phyloP scores from a whole-genome alignment of 64 coral and sea anemone genomes.

The Porites australiensis region DNA sequence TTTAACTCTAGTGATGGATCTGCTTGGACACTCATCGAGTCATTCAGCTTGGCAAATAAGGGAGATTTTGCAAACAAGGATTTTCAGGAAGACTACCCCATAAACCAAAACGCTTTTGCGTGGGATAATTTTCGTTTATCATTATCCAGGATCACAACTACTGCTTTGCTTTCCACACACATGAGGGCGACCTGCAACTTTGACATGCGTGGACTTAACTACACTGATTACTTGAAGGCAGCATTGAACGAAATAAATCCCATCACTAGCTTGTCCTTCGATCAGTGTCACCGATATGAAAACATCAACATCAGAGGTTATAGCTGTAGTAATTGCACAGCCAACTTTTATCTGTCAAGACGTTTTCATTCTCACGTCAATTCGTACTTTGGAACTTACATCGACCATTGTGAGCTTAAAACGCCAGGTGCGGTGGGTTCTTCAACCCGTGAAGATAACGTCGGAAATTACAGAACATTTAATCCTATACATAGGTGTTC shows the following conservation, averaged over 20 bases:
- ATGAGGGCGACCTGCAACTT: neutral
- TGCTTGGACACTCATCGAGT: constrained; percentile 76
- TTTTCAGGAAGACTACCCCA: constrained; percentile 24
- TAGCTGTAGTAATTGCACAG: constrained; percentile 39
- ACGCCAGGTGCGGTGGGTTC: neutral
- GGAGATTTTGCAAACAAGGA: neutral
- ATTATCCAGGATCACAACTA: neutral
- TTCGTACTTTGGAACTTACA: neutral
- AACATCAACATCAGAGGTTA: constrained; percentile 59
- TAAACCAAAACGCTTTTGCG: constrained; percentile 32
- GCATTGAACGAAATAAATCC: constrained; percentile 37
- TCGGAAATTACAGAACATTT: constrained; percentile 9
- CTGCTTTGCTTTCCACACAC: neutral
- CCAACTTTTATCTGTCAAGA: neutral
- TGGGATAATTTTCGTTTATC: constrained; percentile 75
- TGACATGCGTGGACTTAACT: constrained; percentile 43
- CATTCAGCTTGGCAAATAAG: constrained; percentile 51
- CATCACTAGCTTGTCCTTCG: neutral
- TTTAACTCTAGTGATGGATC: constrained; percentile 48
- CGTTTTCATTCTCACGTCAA: constrained; percentile 15
- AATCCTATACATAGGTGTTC: constrained; percentile 63
- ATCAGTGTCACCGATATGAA: constrained; percentile 17
- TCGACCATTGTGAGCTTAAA: constrained; percentile 23
- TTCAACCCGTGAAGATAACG: constrained; percentile 33
- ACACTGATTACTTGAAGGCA: constrained; percentile 59